Conservation (phyloP, 2,113 vertebrate species). For the Pungitius pungitius region DNA sequence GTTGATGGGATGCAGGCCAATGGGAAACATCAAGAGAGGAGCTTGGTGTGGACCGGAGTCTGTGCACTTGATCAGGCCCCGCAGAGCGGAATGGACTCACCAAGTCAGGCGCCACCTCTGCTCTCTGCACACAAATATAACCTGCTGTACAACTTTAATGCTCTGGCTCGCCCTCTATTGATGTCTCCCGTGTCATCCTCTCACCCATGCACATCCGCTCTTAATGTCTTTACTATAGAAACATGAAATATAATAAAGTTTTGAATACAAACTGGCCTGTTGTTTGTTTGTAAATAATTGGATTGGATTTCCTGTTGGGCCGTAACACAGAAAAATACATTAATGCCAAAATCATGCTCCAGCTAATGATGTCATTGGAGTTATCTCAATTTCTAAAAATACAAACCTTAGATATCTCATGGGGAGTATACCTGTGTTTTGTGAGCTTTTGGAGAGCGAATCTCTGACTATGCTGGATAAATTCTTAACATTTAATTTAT, state of each 20-base stretch:
- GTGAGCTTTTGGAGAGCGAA: background rate
- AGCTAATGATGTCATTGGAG: background rate
- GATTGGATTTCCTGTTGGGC: conserved; percentile 7
- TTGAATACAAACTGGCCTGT: conserved; percentile 37
- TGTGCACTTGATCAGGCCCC: conserved; percentile 36
- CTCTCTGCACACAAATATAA: conserved; percentile 52
- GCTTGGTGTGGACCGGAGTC: conserved; percentile 43
- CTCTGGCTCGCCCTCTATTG: conserved; percentile 44
- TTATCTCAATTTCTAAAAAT: background rate
- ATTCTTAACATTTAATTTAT: background rate
- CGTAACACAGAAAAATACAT: background rate
- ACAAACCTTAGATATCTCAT: background rate
- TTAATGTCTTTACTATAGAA: conserved; percentile 66
- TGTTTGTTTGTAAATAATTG: background rate
- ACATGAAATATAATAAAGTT: conserved; percentile 69
- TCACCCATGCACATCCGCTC: conserved; percentile 58
- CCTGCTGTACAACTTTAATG: conserved; percentile 30
- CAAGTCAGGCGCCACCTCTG: conserved; percentile 41
- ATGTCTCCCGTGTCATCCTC: conserved; percentile 53
- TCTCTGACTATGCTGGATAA: background rate
- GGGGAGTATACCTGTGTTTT: background rate
- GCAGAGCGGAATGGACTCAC: conserved; percentile 27
- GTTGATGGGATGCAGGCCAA: conserved; percentile 44
- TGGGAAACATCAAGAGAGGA: conserved; percentile 44
- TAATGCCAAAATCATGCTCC: too few species aligned